These are phyloP conservation scores for Aspidoscelis tigris DNA, from an alignment of 2,113 vertebrate genomes.

Conservation along the genomic window DNA sequence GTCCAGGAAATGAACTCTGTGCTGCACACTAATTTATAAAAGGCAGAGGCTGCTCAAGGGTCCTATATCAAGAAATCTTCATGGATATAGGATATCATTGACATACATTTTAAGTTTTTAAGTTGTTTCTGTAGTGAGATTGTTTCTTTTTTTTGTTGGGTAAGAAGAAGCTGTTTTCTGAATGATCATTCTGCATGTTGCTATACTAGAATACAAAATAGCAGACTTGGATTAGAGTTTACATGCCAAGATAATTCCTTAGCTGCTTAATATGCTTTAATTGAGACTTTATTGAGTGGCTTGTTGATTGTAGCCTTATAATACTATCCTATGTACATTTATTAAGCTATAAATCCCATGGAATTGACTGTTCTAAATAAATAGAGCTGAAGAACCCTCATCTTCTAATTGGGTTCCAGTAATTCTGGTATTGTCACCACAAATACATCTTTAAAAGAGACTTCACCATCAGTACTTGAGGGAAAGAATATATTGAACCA, in stretches of 20 bases:
- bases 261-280: neutral
- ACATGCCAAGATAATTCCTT: neutral
- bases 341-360: neutral
- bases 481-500: neutral
- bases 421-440: neutral
- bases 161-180: no score
- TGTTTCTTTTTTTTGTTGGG: no score
- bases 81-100: no score
- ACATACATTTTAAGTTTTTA: no score
- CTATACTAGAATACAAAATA: neutral
- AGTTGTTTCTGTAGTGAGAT: no score
- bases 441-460: neutral
- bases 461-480: neutral
- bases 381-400: neutral
- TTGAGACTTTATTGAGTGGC: neutral
- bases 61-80: no score
- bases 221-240: neutral
- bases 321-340: neutral
- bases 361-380: neutral
- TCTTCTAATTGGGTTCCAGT: neutral
- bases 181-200: no score
- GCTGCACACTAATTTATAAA: no score
- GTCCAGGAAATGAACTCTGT: no score
- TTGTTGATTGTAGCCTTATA: neutral
- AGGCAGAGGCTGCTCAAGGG: no score